A percentile compares a stretch with the other conserved stretches of the same genome.
Conservation (phyloP, 1,140 invertebrate genomes). For the Plutomurus gul region DNA sequence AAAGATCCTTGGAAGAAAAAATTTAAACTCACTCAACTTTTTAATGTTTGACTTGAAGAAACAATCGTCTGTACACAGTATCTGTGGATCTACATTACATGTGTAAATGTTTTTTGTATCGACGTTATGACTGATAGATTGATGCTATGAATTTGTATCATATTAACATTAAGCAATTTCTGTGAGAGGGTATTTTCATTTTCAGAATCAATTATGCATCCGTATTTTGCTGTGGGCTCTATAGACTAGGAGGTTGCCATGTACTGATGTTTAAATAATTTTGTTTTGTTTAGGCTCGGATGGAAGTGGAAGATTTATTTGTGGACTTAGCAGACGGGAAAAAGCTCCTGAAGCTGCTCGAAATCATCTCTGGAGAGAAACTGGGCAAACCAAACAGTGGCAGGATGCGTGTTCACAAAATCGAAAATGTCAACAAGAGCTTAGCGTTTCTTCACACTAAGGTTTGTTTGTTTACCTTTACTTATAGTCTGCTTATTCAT, state of each 20-base stretch:
- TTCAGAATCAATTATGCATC: no score
- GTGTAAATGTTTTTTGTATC: no score
- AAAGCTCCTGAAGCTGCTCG: constrained; percentile 92
- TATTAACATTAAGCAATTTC: no score
- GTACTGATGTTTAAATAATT: not conserved
- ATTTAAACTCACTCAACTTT: no score
- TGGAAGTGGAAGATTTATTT: constrained; percentile 97
- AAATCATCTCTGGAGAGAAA: constrained; percentile 98
- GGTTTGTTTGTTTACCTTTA: constrained; percentile 65
- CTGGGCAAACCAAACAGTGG: constrained; percentile 96
- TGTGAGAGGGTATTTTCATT: not conserved
- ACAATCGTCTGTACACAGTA: no score
- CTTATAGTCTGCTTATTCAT: not conserved
- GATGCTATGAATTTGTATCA: no score
- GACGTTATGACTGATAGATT: no score
- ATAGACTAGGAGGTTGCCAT: not conserved
- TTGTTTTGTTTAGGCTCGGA: constrained; percentile 69
- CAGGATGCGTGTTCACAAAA: constrained; percentile 96
- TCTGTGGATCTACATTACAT: not conserved
- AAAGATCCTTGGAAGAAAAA: no score
- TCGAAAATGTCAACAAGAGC: constrained; percentile 99
- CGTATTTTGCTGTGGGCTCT: not conserved
- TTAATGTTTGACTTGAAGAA: no score
- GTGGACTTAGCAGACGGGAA: constrained; percentile 93
- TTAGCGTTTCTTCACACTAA: constrained; percentile 96